Conservation (phyloP, 2,797 vertebrate species). For the Sebastes matsubarae region DNA sequence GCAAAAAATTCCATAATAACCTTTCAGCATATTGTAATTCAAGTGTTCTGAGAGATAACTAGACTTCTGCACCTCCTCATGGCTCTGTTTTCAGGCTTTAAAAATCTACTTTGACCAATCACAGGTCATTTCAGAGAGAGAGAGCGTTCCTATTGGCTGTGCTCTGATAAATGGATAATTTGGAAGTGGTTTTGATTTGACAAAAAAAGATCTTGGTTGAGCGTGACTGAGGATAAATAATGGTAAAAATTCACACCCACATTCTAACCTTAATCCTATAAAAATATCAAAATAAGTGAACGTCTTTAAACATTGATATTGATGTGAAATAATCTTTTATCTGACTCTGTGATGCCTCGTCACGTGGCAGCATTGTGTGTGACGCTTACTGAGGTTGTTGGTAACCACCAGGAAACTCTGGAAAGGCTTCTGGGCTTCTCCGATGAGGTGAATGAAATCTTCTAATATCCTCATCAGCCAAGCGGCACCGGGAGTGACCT, state of each 20-base stretch:
- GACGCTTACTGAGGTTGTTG: constrained; percentile 92
- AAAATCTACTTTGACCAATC: too few relatives aligned
- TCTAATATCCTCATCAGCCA: constrained; percentile 95
- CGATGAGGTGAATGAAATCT: constrained; percentile 97
- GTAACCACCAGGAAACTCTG: constrained; percentile 97
- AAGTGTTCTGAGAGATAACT: too few relatives aligned
- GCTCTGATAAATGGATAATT: background rate
- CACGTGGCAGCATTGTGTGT: background rate
- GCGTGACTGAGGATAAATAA: background rate
- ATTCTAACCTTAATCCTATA: background rate
- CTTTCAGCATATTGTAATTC: too few relatives aligned
- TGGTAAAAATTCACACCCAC: background rate
- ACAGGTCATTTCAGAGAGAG: too few relatives aligned
- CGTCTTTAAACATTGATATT: background rate
- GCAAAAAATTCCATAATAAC: too few relatives aligned
- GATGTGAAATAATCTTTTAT: background rate
- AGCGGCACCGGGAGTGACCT: constrained; percentile 95
- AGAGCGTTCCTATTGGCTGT: too few relatives aligned
- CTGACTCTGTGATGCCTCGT: background rate
- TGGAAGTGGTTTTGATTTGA: background rate
- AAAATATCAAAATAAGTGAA: background rate
- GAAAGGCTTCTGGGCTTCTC: constrained; percentile 95
- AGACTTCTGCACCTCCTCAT: too few relatives aligned
- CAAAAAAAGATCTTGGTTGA: background rate
- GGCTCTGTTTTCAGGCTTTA: too few relatives aligned